These are phyloP conservation scores for Limnodromus scolopaceus DNA, from an alignment of 2,797 vertebrate genomes.

Conservation along the genomic window DNA sequence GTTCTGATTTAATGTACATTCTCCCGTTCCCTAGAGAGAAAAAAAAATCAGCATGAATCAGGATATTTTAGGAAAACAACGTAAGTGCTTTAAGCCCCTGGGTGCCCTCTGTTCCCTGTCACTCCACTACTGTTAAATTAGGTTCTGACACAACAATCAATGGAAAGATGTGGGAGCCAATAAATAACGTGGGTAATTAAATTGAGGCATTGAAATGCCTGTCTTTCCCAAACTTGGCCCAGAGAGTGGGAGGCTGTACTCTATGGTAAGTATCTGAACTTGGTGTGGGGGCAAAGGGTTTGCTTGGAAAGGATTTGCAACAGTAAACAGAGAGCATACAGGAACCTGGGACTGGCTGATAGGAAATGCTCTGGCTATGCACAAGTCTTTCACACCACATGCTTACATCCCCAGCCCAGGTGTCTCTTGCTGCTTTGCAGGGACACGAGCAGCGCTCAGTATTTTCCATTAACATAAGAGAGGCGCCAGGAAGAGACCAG, in stretches of 20 bases:
- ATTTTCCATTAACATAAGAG: not conserved
- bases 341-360: not conserved
- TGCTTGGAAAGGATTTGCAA: not conserved
- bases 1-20: not conserved
- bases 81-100: not conserved
- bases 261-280: not conserved
- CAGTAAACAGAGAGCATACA: not conserved
- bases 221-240: not conserved
- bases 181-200: conserved; percentile 26
- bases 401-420: not conserved
- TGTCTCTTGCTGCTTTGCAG: not conserved
- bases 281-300: not conserved
- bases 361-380: not conserved
- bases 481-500: not conserved
- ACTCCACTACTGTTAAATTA: conserved; percentile 18
- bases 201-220: not conserved
- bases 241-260: not conserved
- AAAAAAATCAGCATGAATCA: not conserved
- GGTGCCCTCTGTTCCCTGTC: conserved; percentile 5
- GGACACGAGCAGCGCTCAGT: not conserved
- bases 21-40: not conserved
- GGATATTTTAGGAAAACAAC: conserved; percentile 22
- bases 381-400: not conserved
- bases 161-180: conserved; percentile 42
- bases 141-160: conserved; percentile 35